phyloP scores from a whole-genome alignment of 2,888 invertebrate genomes.

The Hybos culiciformis region DNA sequence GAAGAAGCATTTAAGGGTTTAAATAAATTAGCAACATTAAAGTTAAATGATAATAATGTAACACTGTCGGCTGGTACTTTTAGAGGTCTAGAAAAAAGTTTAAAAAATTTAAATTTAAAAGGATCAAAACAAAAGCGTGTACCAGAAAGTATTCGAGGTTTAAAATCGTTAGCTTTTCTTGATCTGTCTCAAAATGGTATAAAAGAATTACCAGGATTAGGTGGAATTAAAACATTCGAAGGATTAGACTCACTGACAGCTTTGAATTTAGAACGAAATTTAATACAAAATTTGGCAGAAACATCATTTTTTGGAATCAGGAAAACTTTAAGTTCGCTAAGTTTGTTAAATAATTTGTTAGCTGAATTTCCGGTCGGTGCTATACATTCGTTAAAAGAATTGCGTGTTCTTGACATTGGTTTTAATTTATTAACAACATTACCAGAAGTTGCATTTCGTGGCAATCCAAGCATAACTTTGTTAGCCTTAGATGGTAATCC shows the following conservation, averaged over 20 bases:
- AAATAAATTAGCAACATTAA: conserved; percentile 60
- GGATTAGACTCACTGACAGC: conserved; percentile 64
- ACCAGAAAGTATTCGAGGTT: conserved; percentile 63
- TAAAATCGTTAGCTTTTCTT: conserved; percentile 69
- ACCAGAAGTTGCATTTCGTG: conserved; percentile 64
- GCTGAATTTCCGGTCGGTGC: conserved; percentile 77
- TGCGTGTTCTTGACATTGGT: conserved; percentile 81
- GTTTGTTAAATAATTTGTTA: conserved; percentile 75
- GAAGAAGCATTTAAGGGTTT: conserved; percentile 62
- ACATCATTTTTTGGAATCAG: conserved; percentile 68
- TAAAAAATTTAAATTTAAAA: conserved; percentile 82
- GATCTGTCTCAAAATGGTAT: conserved; percentile 83
- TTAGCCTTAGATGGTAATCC: conserved; percentile 86
- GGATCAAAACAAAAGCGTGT: conserved; percentile 68
- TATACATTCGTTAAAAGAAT: conserved; percentile 59
- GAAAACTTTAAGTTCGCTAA: conserved; percentile 72
- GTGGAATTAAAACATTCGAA: conserved; percentile 54
- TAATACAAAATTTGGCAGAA: conserved; percentile 62
- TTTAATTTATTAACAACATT: conserved; percentile 77
- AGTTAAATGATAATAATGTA: conserved; percentile 77
- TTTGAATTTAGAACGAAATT: conserved; percentile 75
- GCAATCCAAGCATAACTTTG: conserved; percentile 71
- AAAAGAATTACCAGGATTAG: conserved; percentile 60
- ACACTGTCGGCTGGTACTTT: conserved; percentile 57
- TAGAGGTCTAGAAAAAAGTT: conserved; percentile 60